These are phyloP conservation scores for Seladonia tumulorum DNA, from an alignment of 2,888 invertebrate species.

Conservation along the genomic window DNA sequence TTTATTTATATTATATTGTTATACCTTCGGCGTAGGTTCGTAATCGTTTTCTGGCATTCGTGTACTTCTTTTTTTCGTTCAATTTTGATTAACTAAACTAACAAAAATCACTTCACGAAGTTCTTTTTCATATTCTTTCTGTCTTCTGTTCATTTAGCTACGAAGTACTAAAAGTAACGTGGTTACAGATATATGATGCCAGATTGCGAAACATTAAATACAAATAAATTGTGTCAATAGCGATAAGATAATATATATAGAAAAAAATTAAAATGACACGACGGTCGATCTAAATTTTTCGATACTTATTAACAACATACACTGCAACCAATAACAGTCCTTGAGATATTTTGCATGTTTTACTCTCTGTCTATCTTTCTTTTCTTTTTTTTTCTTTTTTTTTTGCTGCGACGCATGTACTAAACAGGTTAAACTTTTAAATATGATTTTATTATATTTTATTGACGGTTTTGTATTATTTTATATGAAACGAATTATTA, in stretches of 20 bases:
- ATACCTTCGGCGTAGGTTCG: slow-evolving; percentile 40
- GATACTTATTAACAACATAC: slow-evolving; percentile 59
- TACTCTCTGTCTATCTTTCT: slow-evolving; percentile 41
- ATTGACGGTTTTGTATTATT: slow-evolving; percentile 53
- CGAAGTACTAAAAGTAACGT: slow-evolving; percentile 16
- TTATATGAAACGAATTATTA: slow-evolving; percentile 48
- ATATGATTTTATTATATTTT: slow-evolving; percentile 48
- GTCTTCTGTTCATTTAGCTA: slow-evolving; percentile 33
- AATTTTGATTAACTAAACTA: slow-evolving; percentile 18
- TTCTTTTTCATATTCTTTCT: slow-evolving; percentile 15
- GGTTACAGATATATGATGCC: slow-evolving; percentile 53
- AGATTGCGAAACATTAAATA: slow-evolving; percentile 63
- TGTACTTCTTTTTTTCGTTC: neutral
- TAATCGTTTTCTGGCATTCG: slow-evolving; percentile 53
- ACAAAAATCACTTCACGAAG: slow-evolving; percentile 8
- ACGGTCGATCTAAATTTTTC: slow-evolving; percentile 61
- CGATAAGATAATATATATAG: slow-evolving; percentile 54
- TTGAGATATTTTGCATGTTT: slow-evolving; percentile 63
- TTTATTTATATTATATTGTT: slow-evolving; percentile 52
- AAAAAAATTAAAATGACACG: slow-evolving; percentile 30
- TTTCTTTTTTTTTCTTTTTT: slow-evolving; percentile 42
- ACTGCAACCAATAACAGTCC: slow-evolving; percentile 56
- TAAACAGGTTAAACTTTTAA: slow-evolving; percentile 42
- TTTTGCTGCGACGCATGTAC: slow-evolving; percentile 37
- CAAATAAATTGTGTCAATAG: slow-evolving; percentile 61